A percentile compares a stretch with the other conserved stretches of the same genome.
phyloP scores from a whole-genome alignment of 1,140 invertebrate species.

The Hyles euphorbiae region DNA sequence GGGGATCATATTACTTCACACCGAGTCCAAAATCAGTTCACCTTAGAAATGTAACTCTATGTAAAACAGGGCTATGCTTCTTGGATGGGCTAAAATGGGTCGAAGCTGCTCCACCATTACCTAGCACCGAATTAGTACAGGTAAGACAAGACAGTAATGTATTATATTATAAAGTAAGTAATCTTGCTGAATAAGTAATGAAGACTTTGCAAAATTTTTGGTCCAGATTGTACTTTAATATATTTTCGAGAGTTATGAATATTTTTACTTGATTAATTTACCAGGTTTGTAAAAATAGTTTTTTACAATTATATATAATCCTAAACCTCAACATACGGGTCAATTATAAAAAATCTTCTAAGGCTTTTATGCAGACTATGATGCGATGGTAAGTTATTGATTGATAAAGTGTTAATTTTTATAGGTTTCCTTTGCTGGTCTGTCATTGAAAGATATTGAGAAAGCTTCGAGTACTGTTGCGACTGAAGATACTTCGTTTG shows the following conservation, averaged over 20 bases:
- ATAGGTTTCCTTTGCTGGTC: conserved; percentile 26
- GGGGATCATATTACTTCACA: conserved; percentile 28
- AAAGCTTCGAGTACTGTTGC: conserved; percentile 8
- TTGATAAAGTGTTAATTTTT: not conserved
- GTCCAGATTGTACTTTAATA: too few species aligned
- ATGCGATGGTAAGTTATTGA: too few species aligned
- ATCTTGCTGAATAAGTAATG: too few species aligned
- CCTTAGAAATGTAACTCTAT: conserved; percentile 10
- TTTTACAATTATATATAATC: too few species aligned
- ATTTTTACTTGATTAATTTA: too few species aligned
- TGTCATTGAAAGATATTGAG: conserved; percentile 21
- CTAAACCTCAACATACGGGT: too few species aligned
- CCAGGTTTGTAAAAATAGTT: too few species aligned
- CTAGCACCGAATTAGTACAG: conserved; percentile 16
- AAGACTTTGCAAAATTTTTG: too few species aligned
- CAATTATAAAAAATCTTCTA: too few species aligned
- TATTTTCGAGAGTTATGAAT: too few species aligned
- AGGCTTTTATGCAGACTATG: too few species aligned
- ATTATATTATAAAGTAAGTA: too few species aligned
- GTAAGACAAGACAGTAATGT: conserved; percentile 1
- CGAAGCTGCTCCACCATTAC: conserved; percentile 6
- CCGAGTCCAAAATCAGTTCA: conserved; percentile 7
- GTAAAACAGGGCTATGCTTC: conserved; percentile 4
- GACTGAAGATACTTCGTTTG: conserved; percentile 8
- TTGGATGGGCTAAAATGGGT: conserved; percentile 17